These are phyloP conservation scores for Anisognathus igniventris DNA, from an alignment of 2,797 vertebrate genomes.

Conservation along the genomic window DNA sequence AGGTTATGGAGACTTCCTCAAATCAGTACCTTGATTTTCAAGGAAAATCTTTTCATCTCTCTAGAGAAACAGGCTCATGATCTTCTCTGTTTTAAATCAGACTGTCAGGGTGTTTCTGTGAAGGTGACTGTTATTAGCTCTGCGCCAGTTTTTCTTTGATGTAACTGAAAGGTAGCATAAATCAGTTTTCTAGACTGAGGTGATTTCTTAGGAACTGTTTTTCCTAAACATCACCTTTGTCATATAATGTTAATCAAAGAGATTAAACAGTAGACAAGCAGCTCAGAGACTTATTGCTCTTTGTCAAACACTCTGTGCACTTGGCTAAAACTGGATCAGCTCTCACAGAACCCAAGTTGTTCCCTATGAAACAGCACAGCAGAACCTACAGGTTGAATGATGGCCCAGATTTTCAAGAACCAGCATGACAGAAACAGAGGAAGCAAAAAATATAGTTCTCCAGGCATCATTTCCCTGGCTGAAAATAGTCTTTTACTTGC, in stretches of 20 bases:
- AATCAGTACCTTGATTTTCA: background rate
- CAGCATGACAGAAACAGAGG: background rate
- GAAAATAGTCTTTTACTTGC: background rate
- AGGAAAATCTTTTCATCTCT: background rate
- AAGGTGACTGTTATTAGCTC: background rate
- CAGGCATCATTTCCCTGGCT: background rate
- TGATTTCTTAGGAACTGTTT: background rate
- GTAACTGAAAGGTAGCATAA: background rate
- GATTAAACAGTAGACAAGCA: background rate
- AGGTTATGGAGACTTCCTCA: background rate
- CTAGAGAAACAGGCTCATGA: background rate
- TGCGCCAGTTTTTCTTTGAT: background rate
- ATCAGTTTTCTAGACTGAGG: background rate
- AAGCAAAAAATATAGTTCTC: background rate
- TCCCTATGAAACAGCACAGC: background rate
- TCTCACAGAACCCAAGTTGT: background rate
- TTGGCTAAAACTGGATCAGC: background rate
- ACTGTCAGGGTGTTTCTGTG: background rate
- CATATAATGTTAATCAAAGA: background rate
- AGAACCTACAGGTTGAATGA: background rate
- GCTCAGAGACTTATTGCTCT: background rate
- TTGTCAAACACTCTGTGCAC: background rate
- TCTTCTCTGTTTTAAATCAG: background rate
- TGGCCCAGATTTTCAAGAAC: background rate
- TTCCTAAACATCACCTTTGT: background rate